Evolutionary conservation across 2,113 vertebrate species (phyloP).

Genomic region (Chrysemys picta): DNA sequence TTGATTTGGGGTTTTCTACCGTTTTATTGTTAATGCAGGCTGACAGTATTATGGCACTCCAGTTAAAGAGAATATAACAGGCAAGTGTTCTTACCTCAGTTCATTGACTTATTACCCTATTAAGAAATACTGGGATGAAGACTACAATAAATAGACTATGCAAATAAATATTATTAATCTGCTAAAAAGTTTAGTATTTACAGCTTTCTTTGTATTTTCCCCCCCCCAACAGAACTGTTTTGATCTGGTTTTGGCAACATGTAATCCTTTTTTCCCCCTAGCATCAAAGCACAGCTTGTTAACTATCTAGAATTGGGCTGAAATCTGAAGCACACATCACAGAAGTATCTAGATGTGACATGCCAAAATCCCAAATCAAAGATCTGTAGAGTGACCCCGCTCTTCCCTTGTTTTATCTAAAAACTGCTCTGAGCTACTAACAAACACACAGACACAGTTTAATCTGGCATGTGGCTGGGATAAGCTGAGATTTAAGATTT

Average conservation of each 20-base stretch:
- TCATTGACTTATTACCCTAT: conserved; percentile 15
- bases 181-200: conserved; percentile 81
- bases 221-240: conserved; percentile 68
- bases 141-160: conserved; percentile 83
- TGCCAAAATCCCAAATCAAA: conserved; percentile 12
- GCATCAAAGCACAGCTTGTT: conserved; percentile 60
- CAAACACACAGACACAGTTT: not conserved
- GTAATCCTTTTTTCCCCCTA: conserved; percentile 26
- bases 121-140: not conserved
- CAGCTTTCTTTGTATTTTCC: conserved; percentile 71
- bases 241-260: conserved; percentile 62
- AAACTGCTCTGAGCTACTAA: conserved; percentile 21
- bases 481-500: not conserved
- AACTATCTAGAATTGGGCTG: conserved; percentile 30
- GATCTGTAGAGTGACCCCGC: not conserved
- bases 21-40: conserved; percentile 68
- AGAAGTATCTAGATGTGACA: conserved; percentile 40
- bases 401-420: not conserved
- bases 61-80: conserved; percentile 32
- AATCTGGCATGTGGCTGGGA: not conserved
- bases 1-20: conserved; percentile 64
- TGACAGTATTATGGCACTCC: conserved; percentile 60
- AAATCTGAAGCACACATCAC: conserved; percentile 63
- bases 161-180: conserved; percentile 84
- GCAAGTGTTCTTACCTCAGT: conserved; percentile 67